These are phyloP conservation scores for crab-eating macaque (Macaca fascicularis) DNA, from an alignment of 2,113 vertebrate species.

Conservation along the genomic window T2T-MFA8v1.1 NC_088379.1:183980001-183980500, in stretches of 20 bases:
- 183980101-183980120: not conserved
- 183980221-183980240: not conserved
- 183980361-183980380: not conserved
- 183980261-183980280: not conserved
- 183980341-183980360: not conserved
- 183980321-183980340: not conserved
- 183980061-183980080: not conserved
- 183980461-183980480: not conserved
- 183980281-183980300: not conserved
- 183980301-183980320: not conserved
- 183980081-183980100: not conserved
- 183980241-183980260: not conserved
- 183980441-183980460: not conserved
- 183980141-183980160: not conserved
- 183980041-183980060: not conserved
- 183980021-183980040: not conserved
- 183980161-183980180: not conserved
- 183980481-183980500: not conserved
- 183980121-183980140: not conserved
- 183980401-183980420: not conserved
- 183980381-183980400: not conserved
- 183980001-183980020: not conserved
- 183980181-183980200: not conserved
- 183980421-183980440: not conserved
- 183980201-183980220: not conserved